phyloP scores from a whole-genome alignment of 1,140 invertebrate species.

The Hylaeus anthracinus region DNA sequence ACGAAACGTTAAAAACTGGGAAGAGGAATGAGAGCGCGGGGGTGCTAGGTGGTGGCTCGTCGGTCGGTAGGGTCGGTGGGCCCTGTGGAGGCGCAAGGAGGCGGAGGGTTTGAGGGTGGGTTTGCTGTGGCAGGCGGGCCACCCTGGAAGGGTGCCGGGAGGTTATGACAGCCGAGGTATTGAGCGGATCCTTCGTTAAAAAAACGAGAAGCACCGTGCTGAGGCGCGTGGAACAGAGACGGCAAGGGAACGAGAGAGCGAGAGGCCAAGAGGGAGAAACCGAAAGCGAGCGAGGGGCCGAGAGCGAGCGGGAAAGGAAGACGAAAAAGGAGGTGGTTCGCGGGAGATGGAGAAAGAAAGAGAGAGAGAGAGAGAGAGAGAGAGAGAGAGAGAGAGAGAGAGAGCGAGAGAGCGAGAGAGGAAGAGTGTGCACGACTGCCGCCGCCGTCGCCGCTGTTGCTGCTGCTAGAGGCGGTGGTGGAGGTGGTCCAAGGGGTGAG shows the following conservation, averaged over 20 bases:
- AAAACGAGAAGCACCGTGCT: conserved; percentile 70
- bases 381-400: conserved; percentile 25
- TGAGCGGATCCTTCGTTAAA: conserved; percentile 81
- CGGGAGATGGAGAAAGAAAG: conserved; percentile 38
- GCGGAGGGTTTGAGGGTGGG: conserved; percentile 52
- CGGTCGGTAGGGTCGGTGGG: conserved; percentile 57
- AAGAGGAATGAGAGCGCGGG: conserved; percentile 70
- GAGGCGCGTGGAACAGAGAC: conserved; percentile 62
- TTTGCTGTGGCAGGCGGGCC: conserved; percentile 57
- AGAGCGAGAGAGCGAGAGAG: neutral
- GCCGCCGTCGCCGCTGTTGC: conserved; percentile 41
- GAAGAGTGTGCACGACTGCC: conserved; percentile 52
- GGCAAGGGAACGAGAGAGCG: conserved; percentile 51
- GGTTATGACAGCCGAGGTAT: conserved; percentile 81
- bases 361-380: neutral
- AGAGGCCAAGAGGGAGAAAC: conserved; percentile 33
- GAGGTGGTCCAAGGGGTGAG: conserved; percentile 70
- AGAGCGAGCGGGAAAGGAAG: conserved; percentile 24
- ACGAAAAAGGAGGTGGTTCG: conserved; percentile 33
- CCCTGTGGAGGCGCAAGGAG: conserved; percentile 61
- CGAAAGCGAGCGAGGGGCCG: conserved; percentile 37
- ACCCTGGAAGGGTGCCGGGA: conserved; percentile 73
- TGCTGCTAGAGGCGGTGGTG: conserved; percentile 57
- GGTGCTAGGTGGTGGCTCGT: conserved; percentile 64
- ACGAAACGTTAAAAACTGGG: conserved; percentile 79